Evolutionary conservation across 2,888 invertebrate species (phyloP), one percentile per base, ranked within the genome.

Genomic region (Heterodera filipjevi): DNA sequence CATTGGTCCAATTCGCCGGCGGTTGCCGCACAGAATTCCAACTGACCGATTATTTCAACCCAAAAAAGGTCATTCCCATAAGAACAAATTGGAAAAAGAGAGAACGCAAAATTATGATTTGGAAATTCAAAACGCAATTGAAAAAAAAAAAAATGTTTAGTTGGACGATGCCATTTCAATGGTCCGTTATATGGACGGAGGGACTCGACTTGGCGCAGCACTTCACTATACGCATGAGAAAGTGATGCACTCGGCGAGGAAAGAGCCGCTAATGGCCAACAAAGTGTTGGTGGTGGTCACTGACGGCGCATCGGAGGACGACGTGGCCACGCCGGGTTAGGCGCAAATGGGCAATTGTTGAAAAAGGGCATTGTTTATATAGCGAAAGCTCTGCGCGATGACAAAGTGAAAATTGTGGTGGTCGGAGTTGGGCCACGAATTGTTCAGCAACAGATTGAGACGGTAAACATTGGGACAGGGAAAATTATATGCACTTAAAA

Each of bases 261-360:
- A 86, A 2, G 87, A 85, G 2, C 82, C 84, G 33, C 85, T 89
- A 2, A 89, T 90, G n/a, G 59, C 27, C 59, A 59, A 59, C 1
- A 89, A 88, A 80, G 86, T 90, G 0, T 89, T 87, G 12, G 85
- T 90, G 30, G 89, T 90, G 14, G 87, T 90, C 46, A 90, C 90
- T 1, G 90, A 90, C 79, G 90, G 90, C 22, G 86, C 87, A 73
- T 89, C 90, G 46, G 89, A 86, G 82, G 88, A 88, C 80, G 86
- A 86, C 44, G 88, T 88, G 10, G 82, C 86, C 16, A 84, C 85
- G 76, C 84, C 87, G 64, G 73, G 73, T 73, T 27, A 27, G 49
- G 19, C 14, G 3, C 12, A 49, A 19, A 49, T 49, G 12, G 39
- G 39, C 49, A 49, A 49, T 10, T 44, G 12, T 5, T 44, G 12